Conservation (phyloP, 1,140 invertebrate species). For the Asbolus verrucosus region DNA sequence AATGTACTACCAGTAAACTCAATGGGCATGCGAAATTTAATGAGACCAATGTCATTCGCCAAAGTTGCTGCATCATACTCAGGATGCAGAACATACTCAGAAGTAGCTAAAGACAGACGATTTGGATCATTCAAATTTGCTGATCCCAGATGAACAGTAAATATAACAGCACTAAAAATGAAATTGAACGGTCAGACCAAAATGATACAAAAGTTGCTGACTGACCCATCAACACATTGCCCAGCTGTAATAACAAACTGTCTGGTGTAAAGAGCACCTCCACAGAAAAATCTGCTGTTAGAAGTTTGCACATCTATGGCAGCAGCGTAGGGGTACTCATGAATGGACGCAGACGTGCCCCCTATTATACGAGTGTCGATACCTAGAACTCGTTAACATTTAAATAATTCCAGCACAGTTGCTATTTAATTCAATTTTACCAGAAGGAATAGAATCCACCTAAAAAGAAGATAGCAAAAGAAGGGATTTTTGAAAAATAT, state of each 20-base stretch:
- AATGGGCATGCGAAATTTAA: conserved; percentile 9
- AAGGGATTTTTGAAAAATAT: too few relatives aligned
- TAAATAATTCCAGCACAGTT: too few relatives aligned
- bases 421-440: too few relatives aligned
- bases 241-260: conserved; percentile 17
- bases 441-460: too few relatives aligned
- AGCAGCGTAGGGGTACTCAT: conserved; percentile 14
- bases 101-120: background rate
- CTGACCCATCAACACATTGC: conserved; percentile 16
- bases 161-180: conserved; percentile 2
- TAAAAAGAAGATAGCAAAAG: too few relatives aligned
- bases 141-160: conserved; percentile 11
- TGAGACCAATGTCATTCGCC: conserved; percentile 10
- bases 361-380: background rate
- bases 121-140: background rate
- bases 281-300: conserved; percentile 8
- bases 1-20: conserved; percentile 2
- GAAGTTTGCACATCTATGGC: conserved; percentile 19
- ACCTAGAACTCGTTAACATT: background rate
- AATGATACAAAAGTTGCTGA: background rate
- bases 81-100: conserved; percentile 17
- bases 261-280: conserved; percentile 2
- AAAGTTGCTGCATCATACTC: conserved; percentile 5
- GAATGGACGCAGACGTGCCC: background rate
- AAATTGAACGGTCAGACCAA: background rate